phyloP scores from a whole-genome alignment of 2,888 invertebrate genomes.

The Epirrhoe tristata region DNA sequence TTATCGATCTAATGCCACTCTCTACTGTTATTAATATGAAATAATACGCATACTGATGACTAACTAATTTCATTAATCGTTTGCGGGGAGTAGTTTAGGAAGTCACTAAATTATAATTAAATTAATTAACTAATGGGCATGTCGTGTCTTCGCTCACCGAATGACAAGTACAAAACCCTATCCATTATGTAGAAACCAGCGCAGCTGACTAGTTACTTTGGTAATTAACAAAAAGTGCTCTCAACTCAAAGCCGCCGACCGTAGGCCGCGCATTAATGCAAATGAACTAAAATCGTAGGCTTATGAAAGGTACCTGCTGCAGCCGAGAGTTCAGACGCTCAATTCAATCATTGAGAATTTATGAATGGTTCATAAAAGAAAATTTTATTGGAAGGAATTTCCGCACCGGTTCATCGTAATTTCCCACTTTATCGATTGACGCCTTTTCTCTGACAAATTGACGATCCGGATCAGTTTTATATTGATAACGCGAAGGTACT shows the following conservation, averaged over 20 bases:
- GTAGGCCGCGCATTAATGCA: constrained; percentile 54
- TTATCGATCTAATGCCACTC: not conserved
- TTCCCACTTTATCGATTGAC: constrained; percentile 69
- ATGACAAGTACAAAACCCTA: constrained; percentile 58
- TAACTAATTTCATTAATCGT: constrained; percentile 11
- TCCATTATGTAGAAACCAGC: constrained; percentile 64
- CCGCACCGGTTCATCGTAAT: constrained; percentile 65
- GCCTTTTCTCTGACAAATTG: constrained; percentile 61
- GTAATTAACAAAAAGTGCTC: constrained; percentile 68
- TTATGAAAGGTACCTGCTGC: constrained; percentile 58
- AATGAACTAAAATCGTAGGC: constrained; percentile 68
- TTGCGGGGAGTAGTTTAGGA: constrained; percentile 32
- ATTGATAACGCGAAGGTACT: constrained; percentile 55
- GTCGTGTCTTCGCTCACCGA: constrained; percentile 54
- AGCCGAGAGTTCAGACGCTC: constrained; percentile 66
- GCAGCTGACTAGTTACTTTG: constrained; percentile 51
- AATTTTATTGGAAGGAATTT: constrained; percentile 76
- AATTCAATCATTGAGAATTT: constrained; percentile 80
- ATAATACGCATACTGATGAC: not conserved
- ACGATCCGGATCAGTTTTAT: constrained; percentile 52
- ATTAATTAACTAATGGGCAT: constrained; percentile 67
- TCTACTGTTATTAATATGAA: not conserved
- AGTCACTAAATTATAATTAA: constrained; percentile 54
- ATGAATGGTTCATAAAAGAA: constrained; percentile 71
- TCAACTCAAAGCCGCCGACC: constrained; percentile 43